Percentiles rank a stretch among this genome's conserved stretches.
Evolutionary conservation across 2,113 vertebrate genomes (phyloP).

Genomic region (Notechis scutatus): DNA sequence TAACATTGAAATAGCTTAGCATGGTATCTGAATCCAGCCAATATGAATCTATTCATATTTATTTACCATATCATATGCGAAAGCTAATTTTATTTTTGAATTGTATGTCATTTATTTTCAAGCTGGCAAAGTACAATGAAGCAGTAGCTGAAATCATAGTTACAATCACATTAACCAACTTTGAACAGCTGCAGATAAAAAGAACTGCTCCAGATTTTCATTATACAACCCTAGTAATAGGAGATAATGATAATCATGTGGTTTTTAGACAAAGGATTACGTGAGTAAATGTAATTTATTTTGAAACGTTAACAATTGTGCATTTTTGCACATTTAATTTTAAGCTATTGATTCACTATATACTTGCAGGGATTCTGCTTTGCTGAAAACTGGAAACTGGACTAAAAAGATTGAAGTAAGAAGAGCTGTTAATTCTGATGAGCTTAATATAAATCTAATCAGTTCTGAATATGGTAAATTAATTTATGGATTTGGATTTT

Average conservation of each 20-base stretch:
- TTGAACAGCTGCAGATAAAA: slow-evolving; percentile 78
- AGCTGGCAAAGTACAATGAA: slow-evolving; percentile 84
- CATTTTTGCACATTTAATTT: slow-evolving; percentile 12
- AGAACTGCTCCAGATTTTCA: slow-evolving; percentile 86
- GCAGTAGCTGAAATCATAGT: slow-evolving; percentile 82
- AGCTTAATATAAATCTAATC: slow-evolving; percentile 88
- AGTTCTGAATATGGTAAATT: slow-evolving; percentile 93
- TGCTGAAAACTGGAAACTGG: slow-evolving; percentile 87
- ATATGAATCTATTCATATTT: background rate
- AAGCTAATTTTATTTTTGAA: background rate
- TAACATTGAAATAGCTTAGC: background rate
- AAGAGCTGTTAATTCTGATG: slow-evolving; percentile 78
- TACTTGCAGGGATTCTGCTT: slow-evolving; percentile 76
- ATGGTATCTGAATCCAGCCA: background rate
- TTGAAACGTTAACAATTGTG: slow-evolving; percentile 9
- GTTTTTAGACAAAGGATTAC: slow-evolving; percentile 87
- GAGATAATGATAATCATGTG: slow-evolving; percentile 86
- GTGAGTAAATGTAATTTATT: slow-evolving; percentile 60
- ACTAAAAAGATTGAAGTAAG: slow-evolving; percentile 85
- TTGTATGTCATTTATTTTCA: slow-evolving; percentile 28
- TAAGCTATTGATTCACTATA: slow-evolving; percentile 20
- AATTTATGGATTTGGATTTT: slow-evolving; percentile 34
- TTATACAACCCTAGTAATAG: slow-evolving; percentile 82
- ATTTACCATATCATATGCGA: background rate
- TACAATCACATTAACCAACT: slow-evolving; percentile 84